Evolutionary conservation across 2,888 invertebrate species (phyloP), one percentile per base, ranked within the genome.

Genomic region (Ecdyonurus torrentis): DNA sequence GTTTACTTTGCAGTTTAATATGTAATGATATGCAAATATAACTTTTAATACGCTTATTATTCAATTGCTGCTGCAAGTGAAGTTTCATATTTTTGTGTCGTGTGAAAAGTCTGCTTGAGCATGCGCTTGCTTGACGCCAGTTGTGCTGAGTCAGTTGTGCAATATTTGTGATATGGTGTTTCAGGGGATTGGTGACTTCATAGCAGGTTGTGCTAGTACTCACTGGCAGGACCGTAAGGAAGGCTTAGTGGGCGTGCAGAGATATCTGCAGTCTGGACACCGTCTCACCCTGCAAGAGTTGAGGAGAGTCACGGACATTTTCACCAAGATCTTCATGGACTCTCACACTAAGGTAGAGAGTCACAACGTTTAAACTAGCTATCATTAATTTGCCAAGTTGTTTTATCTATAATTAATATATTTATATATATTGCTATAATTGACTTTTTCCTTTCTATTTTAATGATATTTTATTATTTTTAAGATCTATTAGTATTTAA

Each of bases 321-420:
- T 96, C 71, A 89, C 92, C 66, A 89, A 92, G 78, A 93, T 97
- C 91, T 96, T 98, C 74, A 93, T 94, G 82, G 97, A 98, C 76
- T 91, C 94, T 1, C 92, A 97, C 77, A 84, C 95, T 69, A 89
- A 92, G 78, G 80, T 79, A 70, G 64, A 62, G 52, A 10, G 19
- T 18, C 50, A 15, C n/a, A n/a, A n/a, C n/a, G n/a, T n/a, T n/a
- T 2, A 23, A 1, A 19, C 2, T 52, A 25, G 7, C 15, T n/a
- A n/a, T n/a, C n/a, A n/a, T n/a, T n/a, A n/a, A n/a, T n/a, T n/a
- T n/a, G n/a, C n/a, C n/a, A n/a, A n/a, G n/a, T n/a, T n/a, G n/a
- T n/a, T n/a, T n/a, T n/a, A n/a, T n/a, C n/a, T n/a, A n/a, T n/a
- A n/a, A n/a, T n/a, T n/a, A n/a, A n/a, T n/a, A n/a, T n/a, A n/a